Conservation (phyloP, 2,888 invertebrate species). For the Bellardia bayeri region DNA sequence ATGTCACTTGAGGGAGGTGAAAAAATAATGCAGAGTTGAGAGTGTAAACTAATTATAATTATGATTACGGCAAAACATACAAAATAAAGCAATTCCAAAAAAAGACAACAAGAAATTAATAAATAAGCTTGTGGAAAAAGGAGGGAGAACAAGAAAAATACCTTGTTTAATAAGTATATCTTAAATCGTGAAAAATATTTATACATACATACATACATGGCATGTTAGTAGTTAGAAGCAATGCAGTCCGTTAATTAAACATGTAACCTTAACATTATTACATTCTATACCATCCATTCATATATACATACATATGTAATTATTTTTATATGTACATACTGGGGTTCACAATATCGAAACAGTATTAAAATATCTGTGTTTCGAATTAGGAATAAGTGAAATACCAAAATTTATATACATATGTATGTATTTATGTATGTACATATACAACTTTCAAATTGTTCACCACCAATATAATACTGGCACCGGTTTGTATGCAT, state of each 20-base stretch:
- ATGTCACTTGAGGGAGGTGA: neutral
- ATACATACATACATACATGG: too few species aligned
- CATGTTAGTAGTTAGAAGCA: neutral
- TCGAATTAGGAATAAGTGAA: too few species aligned
- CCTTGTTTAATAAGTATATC: constrained; percentile 1
- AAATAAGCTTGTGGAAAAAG: neutral
- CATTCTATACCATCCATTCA: neutral
- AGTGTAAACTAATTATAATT: constrained; percentile 18
- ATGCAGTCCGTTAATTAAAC: neutral
- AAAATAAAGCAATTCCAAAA: neutral
- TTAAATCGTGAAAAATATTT: neutral
- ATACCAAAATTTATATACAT: too few species aligned
- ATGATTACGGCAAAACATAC: neutral
- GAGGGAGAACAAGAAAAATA: neutral
- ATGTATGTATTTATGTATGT: too few species aligned
- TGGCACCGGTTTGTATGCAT: too few species aligned
- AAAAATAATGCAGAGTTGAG: constrained; percentile 7
- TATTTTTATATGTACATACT: neutral
- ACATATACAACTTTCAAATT: too few species aligned
- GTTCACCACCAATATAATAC: too few species aligned
- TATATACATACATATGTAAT: neutral
- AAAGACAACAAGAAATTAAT: constrained; percentile 2
- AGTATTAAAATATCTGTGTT: too few species aligned
- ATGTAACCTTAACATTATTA: neutral
- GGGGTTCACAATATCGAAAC: too few species aligned